phyloP scores from a whole-genome alignment of 2,888 invertebrate species.

The Cephus pygmeus region DNA sequence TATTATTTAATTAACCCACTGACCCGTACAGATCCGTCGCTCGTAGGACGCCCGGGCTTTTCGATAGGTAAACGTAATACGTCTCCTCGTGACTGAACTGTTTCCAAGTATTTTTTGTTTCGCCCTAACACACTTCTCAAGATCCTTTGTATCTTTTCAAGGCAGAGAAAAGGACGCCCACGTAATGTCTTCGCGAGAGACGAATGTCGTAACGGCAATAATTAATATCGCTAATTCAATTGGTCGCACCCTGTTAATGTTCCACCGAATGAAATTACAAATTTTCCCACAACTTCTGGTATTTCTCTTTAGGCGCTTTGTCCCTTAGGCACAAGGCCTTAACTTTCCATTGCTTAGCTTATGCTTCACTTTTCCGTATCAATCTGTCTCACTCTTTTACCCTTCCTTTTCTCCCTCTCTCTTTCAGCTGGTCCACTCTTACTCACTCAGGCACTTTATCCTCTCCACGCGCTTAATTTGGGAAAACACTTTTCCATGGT shows the following conservation, averaged over 20 bases:
- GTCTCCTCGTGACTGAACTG: neutral
- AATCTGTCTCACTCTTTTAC: slow-evolving; percentile 10
- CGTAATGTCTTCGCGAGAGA: neutral
- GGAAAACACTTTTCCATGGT: neutral
- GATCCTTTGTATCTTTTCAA: neutral
- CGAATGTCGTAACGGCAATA: slow-evolving; percentile 5
- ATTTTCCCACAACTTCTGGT: neutral
- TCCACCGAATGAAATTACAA: neutral
- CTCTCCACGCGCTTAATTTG: neutral
- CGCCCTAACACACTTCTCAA: neutral
- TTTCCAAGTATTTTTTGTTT: neutral
- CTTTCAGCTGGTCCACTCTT: slow-evolving; percentile 11
- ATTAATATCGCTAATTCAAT: slow-evolving; percentile 7
- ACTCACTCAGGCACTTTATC: slow-evolving; percentile 1
- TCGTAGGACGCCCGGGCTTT: neutral
- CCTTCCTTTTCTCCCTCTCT: slow-evolving; percentile 5
- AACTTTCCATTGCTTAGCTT: neutral
- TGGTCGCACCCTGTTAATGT: slow-evolving; percentile 4
- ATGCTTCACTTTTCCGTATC: slow-evolving; percentile 15
- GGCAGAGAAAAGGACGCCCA: neutral
- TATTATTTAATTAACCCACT: neutral
- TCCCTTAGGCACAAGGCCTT: neutral
- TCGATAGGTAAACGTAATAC: neutral
- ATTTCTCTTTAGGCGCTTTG: neutral
- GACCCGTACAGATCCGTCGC: neutral